Conservation (phyloP, 2,888 invertebrate genomes). For the Scaptodrosophila latifasciaeformis region DNA sequence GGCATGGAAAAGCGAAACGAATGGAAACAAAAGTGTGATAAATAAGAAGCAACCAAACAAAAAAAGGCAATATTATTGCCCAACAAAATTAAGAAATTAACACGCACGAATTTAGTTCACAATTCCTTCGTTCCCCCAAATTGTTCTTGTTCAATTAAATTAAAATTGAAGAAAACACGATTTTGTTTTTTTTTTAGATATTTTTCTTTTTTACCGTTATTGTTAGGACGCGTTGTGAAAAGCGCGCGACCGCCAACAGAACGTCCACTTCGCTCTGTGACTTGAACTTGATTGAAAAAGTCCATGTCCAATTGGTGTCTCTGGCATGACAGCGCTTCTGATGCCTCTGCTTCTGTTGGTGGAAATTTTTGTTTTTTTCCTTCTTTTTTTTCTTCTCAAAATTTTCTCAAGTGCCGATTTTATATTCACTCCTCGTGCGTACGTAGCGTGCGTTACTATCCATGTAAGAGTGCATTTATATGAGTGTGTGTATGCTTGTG, state of each 20-base stretch:
- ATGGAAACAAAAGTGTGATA: neutral
- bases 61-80: neutral
- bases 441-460: constrained; percentile 10
- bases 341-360: constrained; percentile 22
- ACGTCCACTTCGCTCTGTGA: constrained; percentile 62
- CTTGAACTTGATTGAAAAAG: constrained; percentile 70
- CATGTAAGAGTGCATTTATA: constrained; percentile 7
- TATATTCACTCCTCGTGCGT: constrained; percentile 29
- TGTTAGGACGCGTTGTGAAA: constrained; percentile 21
- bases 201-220: constrained; percentile 13
- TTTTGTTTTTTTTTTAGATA: neutral
- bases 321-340: constrained; percentile 18
- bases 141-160: no score
- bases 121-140: constrained; percentile 5
- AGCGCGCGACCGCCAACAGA: constrained; percentile 15
- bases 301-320: constrained; percentile 21
- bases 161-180: no score
- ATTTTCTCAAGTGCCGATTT: constrained; percentile 39
- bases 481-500: constrained; percentile 10
- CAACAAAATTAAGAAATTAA: neutral
- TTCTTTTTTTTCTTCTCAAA: constrained; percentile 22
- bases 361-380: constrained; percentile 25
- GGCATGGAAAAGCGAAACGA: neutral
- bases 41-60: no score
- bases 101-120: neutral